Conservation (phyloP, 2,113 vertebrate genomes). For the Petaurus breviceps region DNA sequence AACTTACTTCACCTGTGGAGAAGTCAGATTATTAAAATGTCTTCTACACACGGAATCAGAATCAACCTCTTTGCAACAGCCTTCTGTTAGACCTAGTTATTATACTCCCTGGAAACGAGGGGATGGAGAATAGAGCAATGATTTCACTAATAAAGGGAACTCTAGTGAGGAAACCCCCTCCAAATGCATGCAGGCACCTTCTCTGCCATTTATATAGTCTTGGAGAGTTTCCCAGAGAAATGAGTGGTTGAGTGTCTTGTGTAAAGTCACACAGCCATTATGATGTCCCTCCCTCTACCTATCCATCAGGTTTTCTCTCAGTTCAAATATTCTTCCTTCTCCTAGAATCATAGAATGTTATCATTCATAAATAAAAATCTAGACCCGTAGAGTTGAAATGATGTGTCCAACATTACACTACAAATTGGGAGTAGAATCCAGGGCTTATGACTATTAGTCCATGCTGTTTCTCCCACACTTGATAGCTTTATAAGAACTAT, state of each 20-base stretch:
- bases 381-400: background rate
- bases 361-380: slow-evolving; percentile 39
- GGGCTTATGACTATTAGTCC: background rate
- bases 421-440: background rate
- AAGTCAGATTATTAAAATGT: background rate
- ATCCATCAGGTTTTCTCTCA: background rate
- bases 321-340: background rate
- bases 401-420: background rate
- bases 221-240: background rate
- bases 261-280: background rate
- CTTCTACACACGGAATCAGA: background rate
- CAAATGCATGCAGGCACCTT: background rate
- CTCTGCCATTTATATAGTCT: background rate
- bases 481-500: background rate
- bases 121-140: background rate
- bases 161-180: background rate
- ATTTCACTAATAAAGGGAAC: background rate
- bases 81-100: background rate
- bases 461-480: background rate
- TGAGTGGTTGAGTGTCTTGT: background rate
- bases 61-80: background rate
- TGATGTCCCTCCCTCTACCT: background rate
- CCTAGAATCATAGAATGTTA: background rate
- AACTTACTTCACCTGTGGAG: background rate
- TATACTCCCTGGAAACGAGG: background rate